Evolutionary conservation across 2,888 invertebrate genomes (phyloP).

Genomic region (Apodemia hepburni): DNA sequence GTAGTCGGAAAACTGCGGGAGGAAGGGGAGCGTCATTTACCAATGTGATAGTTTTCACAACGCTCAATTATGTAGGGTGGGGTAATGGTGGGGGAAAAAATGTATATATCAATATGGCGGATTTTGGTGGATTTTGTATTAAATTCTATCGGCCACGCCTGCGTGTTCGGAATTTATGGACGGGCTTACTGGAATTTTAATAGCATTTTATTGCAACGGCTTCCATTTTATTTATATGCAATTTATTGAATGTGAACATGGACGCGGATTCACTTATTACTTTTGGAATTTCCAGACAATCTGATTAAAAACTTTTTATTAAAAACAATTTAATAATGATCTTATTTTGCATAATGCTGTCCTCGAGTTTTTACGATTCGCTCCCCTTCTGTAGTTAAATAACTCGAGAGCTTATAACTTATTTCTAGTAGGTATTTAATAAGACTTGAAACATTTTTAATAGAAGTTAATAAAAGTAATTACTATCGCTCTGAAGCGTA

Average conservation of each 20-base stretch:
- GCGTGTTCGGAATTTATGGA: slow-evolving; percentile 54
- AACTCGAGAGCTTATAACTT: slow-evolving; percentile 3
- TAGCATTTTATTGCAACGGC: slow-evolving; percentile 44
- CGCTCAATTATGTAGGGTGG: slow-evolving; percentile 72
- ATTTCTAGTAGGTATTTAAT: not conserved
- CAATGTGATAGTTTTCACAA: slow-evolving; percentile 78
- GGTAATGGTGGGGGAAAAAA: slow-evolving; percentile 59
- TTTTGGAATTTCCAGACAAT: not conserved
- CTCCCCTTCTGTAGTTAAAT: slow-evolving; percentile 6
- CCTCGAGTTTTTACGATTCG: slow-evolving; percentile 15
- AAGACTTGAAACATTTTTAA: not conserved
- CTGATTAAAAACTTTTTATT: not conserved
- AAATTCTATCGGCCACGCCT: slow-evolving; percentile 69
- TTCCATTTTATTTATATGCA: slow-evolving; percentile 35
- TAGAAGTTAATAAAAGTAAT: not conserved
- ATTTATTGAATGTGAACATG: slow-evolving; percentile 16
- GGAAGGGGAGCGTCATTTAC: slow-evolving; percentile 60
- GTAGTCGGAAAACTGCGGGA: slow-evolving; percentile 73
- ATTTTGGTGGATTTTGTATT: slow-evolving; percentile 66
- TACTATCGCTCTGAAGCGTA: not conserved
- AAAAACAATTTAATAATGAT: not conserved
- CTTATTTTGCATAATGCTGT: slow-evolving; percentile 15
- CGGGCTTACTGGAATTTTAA: slow-evolving; percentile 46
- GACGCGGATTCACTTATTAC: slow-evolving; percentile 14
- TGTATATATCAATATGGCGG: slow-evolving; percentile 69